phyloP scores from a whole-genome alignment of 2,888 invertebrate genomes.

The Bombyx huttoni region DNA sequence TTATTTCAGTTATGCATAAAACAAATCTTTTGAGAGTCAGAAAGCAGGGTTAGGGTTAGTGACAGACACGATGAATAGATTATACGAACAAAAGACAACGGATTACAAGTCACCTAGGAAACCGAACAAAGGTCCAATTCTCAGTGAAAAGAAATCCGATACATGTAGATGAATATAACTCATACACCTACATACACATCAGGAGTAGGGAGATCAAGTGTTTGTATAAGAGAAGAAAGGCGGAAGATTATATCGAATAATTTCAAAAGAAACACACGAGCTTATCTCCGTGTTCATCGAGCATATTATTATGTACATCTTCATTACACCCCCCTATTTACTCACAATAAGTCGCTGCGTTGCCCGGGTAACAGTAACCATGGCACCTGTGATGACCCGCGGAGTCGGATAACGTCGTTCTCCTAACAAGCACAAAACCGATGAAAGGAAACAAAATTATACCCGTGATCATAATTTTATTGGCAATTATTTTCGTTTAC shows the following conservation, averaged over 20 bases:
- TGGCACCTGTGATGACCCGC: neutral
- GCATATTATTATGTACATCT: neutral
- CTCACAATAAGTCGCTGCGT: neutral
- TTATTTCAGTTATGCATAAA: too few relatives aligned
- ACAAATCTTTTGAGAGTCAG: too few relatives aligned
- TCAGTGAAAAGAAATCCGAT: neutral
- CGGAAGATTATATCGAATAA: neutral
- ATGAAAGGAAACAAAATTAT: neutral
- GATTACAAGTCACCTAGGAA: neutral
- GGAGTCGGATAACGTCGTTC: neutral
- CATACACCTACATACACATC: neutral
- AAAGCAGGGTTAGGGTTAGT: too few relatives aligned
- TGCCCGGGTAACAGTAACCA: constrained; percentile 1
- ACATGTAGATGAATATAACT: neutral
- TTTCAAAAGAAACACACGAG: neutral
- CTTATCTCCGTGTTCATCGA: neutral
- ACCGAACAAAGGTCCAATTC: neutral
- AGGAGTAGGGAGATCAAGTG: neutral
- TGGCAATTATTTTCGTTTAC: neutral
- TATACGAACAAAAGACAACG: neutral
- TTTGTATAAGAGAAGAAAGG: neutral
- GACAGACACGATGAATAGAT: neutral
- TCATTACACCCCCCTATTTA: neutral
- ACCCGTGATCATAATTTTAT: neutral
- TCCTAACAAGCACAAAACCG: neutral